Evolutionary conservation across 2,113 vertebrate species (phyloP), one percentile per base, ranked within the genome.

Genomic region (Australoheros scitulus): DNA sequence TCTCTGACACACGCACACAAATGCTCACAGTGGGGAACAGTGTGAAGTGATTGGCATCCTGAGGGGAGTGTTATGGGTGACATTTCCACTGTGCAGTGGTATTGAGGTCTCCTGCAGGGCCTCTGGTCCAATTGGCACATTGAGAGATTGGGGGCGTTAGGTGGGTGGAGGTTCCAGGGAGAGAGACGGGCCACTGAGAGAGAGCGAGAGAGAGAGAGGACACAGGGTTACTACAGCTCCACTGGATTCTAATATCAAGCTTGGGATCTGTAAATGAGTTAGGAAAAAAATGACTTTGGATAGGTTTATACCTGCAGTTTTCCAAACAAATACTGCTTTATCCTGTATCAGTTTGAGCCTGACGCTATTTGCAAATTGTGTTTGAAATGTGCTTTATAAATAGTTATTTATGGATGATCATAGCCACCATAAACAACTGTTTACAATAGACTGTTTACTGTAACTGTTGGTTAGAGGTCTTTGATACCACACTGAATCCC

Each of bases 21-120:
- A 61, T 57, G 56, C 76, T 34, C 85, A 11, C 82, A 2, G 75
- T 72, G 79, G 87, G 82, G 76, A 68, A 81, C 72, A 78, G 61
- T 76, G 79, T 75, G 87, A 81, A 90, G 84, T 89, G 91, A 91
- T 91, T 90, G 92, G 86, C 89, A 47, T 84, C 90, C 92, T 85
- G 89, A 82, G 76, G 81, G 47, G 89, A 92, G 87, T 90, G 92
- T 93, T 92, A 86, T 92, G 83, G 88, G 89, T 92, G 92, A 94
- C 90, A 92, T 92, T 93, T 94, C 80, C 92, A 83, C 83, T 65
- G 84, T 82, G 81, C 76, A 59, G 87, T n/a, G 85, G 77, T 79
- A 78, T 77, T 83, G 87, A 87, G 82, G 75, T 77, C 64, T 84
- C 92, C 88, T 78, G 88, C 78, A 6, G 90, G 76, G 82, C 57